Evolutionary conservation across 2,797 vertebrate species (phyloP).

Genomic region (Remorina albescens): DNA sequence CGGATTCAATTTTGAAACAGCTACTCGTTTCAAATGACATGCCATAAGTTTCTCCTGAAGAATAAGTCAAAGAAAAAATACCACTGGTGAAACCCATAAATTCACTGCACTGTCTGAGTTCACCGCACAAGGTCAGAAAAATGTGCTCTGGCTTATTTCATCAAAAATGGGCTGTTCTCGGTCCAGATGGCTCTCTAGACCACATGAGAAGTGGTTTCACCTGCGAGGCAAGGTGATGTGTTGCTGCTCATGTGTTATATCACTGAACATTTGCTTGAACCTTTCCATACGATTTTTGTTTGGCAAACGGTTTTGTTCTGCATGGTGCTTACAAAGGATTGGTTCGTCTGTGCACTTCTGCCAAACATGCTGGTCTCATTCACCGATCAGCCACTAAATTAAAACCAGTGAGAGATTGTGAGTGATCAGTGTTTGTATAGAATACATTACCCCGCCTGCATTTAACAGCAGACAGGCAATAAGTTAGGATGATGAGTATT

Average conservation of each 20-base stretch:
- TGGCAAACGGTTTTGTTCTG: slow-evolving; percentile 24
- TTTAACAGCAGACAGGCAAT: no score
- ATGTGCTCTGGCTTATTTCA: slow-evolving; percentile 67
- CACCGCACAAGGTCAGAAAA: slow-evolving; percentile 55
- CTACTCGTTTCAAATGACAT: slow-evolving; percentile 60
- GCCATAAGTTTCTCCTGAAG: slow-evolving; percentile 35
- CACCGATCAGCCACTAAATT: background rate
- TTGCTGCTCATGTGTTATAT: slow-evolving; percentile 49
- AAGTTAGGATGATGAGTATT: background rate
- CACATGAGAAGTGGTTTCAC: slow-evolving; percentile 62
- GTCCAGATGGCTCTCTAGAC: slow-evolving; percentile 62
- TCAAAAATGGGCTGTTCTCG: slow-evolving; percentile 31
- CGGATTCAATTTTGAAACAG: slow-evolving; percentile 44
- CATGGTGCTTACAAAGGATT: slow-evolving; percentile 20
- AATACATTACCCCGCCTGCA: background rate
- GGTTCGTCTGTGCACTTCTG: slow-evolving; percentile 11
- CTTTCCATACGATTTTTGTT: slow-evolving; percentile 65
- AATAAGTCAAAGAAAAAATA: slow-evolving; percentile 23
- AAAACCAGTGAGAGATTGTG: background rate
- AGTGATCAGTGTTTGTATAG: background rate
- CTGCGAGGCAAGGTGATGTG: slow-evolving; percentile 57
- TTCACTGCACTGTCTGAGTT: slow-evolving; percentile 54
- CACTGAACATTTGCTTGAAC: slow-evolving; percentile 46
- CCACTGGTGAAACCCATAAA: slow-evolving; percentile 34
- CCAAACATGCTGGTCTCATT: slow-evolving; percentile 19